phyloP scores from a whole-genome alignment of 2,888 invertebrate genomes.

The Galerucella nymphaeae region DNA sequence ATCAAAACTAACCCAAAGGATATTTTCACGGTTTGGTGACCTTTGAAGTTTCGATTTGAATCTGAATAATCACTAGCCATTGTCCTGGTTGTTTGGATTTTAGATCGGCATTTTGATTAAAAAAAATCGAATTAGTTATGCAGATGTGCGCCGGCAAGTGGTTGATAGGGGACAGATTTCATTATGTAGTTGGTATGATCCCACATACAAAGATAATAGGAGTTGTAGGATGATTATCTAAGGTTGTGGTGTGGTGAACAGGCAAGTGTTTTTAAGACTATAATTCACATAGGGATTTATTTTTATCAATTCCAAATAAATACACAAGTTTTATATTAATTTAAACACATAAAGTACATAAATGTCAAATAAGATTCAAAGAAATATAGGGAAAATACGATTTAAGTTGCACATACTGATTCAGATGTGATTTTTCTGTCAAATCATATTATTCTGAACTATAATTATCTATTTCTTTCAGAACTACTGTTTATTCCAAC shows the following conservation, averaged over 20 bases:
- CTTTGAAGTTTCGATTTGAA: constrained; percentile 49
- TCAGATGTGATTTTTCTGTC: too few species aligned
- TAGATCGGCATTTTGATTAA: constrained; percentile 45
- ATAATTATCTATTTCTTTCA: too few species aligned
- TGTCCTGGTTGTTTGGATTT: constrained; percentile 43
- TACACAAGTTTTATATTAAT: neutral
- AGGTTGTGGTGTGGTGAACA: constrained; percentile 21
- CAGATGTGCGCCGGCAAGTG: constrained; percentile 37
- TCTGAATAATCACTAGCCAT: constrained; percentile 44
- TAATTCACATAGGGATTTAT: constrained; percentile 29
- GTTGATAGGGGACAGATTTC: constrained; percentile 36
- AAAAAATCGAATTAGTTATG: constrained; percentile 46
- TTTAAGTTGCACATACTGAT: too few species aligned
- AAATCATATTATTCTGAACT: too few species aligned
- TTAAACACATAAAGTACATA: too few species aligned
- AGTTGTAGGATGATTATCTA: constrained; percentile 22
- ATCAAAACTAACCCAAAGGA: constrained; percentile 49
- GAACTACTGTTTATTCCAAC: too few species aligned
- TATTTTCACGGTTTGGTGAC: constrained; percentile 58
- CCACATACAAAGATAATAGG: constrained; percentile 25
- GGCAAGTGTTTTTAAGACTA: constrained; percentile 27
- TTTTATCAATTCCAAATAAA: neutral
- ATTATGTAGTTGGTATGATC: constrained; percentile 29
- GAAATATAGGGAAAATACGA: too few species aligned
- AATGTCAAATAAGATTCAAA: too few species aligned